Base-by-base conservation (phyloP, 2,113 vertebrate genomes). In the Addax nasomaculatus region DNA sequence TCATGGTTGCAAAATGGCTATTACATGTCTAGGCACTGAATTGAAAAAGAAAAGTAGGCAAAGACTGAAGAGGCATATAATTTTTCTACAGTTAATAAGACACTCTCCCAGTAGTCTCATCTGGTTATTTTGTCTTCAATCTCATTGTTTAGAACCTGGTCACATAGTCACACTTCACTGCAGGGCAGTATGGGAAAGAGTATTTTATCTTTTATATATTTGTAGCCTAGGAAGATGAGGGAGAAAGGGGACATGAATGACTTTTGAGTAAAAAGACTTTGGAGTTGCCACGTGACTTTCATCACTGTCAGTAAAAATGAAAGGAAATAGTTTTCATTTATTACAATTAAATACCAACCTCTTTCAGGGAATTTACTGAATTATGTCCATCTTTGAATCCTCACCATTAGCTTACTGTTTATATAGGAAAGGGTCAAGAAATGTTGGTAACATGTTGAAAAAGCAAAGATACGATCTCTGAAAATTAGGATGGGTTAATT, bases 131-230 rank as follows among this genome's bases (percentile, higher is more conserved):
- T 89, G 67, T 27, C 87, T 97, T 83, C 30, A 12, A 73, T 49
- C 47, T 95, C 83, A 70, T 80, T 58, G 67, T 93, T 94, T 36
- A 93, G 89, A 93, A 96, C 19, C 78, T 84, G 92, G 81, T 94
- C 96, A 94, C 33, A 49, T 7, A 25, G 86, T 73, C 83, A 89
- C 80, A 93, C n/a, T 94, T 83, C 90, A 93, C 57, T 87, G 43
- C 39, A 79, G 47, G 45, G 84, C 29, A 33, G 62, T 89, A 55
- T 51, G 84, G 85, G 57, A 70, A 89, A 70, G 29, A 92, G 25
- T 30, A 57, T 92, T 92, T 90, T 64, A 84, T 92, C 23, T 45
- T 92, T 25, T 62, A n/a, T 5, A 80, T 67, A 39, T 92, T 53
- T 53, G 3, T 23, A 62, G 39, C 87, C 67, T 58, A 64, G 27